Conservation (phyloP, 1,140 invertebrate genomes). For the Argopecten irradians region DNA sequence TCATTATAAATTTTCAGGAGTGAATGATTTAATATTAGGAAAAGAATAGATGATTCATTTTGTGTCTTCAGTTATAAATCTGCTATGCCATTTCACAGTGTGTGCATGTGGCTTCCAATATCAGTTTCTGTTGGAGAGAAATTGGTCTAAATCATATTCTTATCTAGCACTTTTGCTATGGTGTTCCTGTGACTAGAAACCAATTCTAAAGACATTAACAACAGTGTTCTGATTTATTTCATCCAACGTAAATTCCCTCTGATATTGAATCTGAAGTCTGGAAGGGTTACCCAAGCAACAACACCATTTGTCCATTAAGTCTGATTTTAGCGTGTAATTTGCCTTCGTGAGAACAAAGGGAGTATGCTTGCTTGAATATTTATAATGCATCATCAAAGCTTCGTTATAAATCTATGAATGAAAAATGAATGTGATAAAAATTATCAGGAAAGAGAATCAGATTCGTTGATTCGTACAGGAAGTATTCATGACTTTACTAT, state of each 20-base stretch:
- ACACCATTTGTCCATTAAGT: not conserved
- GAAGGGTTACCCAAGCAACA: not conserved
- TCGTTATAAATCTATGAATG: not conserved
- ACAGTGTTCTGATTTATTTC: not conserved
- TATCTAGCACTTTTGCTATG: not conserved
- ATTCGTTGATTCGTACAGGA: not conserved
- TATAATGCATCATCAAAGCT: not conserved
- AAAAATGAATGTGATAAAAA: not conserved
- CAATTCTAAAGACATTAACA: not conserved
- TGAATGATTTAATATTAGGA: no score
- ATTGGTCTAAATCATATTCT: not conserved
- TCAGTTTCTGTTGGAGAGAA: not conserved
- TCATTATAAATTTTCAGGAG: no score
- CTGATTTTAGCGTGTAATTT: not conserved
- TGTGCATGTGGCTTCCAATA: not conserved
- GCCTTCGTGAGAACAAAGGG: not conserved
- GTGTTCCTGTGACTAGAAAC: not conserved
- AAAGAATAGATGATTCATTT: no score
- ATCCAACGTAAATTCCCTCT: not conserved
- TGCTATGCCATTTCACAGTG: no score
- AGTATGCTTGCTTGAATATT: not conserved
- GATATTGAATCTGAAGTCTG: not conserved
- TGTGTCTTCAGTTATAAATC: no score
- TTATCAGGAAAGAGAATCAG: not conserved
- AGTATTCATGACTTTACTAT: no score